Base-by-base conservation (phyloP, 2,113 vertebrate species). In the Antechinus flavipes region DNA sequence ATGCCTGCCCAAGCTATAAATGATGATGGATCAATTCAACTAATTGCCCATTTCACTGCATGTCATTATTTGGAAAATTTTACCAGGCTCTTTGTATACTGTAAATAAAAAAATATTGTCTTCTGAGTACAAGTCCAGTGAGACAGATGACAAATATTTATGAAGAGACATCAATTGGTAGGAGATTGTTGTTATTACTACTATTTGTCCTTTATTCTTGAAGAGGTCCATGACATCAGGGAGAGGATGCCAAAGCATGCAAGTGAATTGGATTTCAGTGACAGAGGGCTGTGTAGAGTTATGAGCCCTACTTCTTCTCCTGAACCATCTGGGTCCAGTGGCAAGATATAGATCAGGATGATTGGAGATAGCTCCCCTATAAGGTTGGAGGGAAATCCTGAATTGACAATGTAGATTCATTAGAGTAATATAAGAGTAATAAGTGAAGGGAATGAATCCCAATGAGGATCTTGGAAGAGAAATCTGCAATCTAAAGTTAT, bases 381-480 rank as follows among this genome's bases (percentile, higher is more conserved):
- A 42, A 42, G n/a, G n/a, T 42, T 84, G n/a, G 19, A 42, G n/a
- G 68, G 35, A 23, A 84, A 16, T 84, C 8, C 35, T 84, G 35
- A 84, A 84, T 84, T 22, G 35, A 42, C 30, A 76, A 76, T 19
- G 42, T 42, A n/a, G 68, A 84, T 84, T 19, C 68, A 84, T 42
- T 42, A 84, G 35, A 42, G 16, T 42, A 42, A 84, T n/a, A 19
- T 84, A 42, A 42, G 58, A 68, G 61, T n/a, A 76, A 76, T 35
- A 84, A 42, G 3, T 22, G n/a, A 42, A 42, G 19, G n/a, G 35
- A 84, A 84, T 23, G 6, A 84, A 84, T 84, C 6, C 42, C 42
- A 76, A 76, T 22, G 14, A 8, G 61, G 30, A 35, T 35, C 50
- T 94, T 19, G 91, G 84, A 56, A 95, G n/a, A 92, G 42, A 97